Evolutionary conservation across 2,113 vertebrate genomes (phyloP).

Genomic region (Nicator chloris): DNA sequence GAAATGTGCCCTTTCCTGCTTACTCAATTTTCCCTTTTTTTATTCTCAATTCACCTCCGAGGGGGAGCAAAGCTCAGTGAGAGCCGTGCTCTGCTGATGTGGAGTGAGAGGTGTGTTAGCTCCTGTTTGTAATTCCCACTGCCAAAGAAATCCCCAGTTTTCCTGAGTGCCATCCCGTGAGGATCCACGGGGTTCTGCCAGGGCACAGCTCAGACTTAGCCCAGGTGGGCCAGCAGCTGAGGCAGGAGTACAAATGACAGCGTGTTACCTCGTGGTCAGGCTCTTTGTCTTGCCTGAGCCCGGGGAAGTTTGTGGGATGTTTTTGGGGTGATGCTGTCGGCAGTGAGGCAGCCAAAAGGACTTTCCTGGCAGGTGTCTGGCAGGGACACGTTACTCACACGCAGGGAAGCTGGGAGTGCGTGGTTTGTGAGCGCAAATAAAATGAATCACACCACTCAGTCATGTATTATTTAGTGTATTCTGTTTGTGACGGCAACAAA

Average conservation of each 20-base stretch:
- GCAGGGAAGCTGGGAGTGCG: background rate
- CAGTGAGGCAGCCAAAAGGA: accelerated
- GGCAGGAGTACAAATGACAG: background rate
- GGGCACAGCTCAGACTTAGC: background rate
- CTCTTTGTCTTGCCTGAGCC: background rate
- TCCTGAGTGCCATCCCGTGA: accelerated
- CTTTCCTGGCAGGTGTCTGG: background rate
- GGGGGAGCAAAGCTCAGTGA: background rate
- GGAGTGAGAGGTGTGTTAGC: background rate
- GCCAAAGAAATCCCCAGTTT: background rate
- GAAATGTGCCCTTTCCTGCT: background rate
- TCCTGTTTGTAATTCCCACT: accelerated
- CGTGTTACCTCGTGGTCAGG: accelerated
- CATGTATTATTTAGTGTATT: background rate
- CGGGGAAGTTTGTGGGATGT: background rate
- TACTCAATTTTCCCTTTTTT: background rate
- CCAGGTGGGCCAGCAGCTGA: background rate
- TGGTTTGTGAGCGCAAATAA: background rate
- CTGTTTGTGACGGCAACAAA: background rate
- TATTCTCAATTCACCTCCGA: background rate
- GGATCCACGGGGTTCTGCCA: accelerated
- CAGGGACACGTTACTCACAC: background rate
- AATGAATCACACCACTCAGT: background rate
- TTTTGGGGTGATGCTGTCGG: background rate
- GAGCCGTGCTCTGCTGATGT: background rate